phyloP scores from a whole-genome alignment of 2,113 vertebrate species.

The Pseudolaguvia tuberculata region DNA sequence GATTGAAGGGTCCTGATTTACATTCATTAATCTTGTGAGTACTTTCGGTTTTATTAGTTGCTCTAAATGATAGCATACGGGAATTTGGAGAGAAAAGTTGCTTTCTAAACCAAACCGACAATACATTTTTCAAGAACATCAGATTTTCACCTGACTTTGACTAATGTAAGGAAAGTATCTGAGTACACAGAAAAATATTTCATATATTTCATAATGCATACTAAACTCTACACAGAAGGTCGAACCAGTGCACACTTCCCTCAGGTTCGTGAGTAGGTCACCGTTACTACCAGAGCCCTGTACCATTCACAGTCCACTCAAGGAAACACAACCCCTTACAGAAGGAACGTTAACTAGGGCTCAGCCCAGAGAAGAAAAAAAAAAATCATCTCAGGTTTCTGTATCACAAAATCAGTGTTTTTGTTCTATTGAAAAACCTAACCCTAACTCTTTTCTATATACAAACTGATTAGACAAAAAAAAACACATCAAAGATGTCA shows the following conservation, averaged over 20 bases:
- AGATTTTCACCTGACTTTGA: not conserved
- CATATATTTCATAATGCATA: too few relatives aligned
- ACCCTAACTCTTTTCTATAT: conserved; percentile 59
- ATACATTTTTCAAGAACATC: not conserved
- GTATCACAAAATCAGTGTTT: conserved; percentile 37
- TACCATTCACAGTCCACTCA: conserved; percentile 30
- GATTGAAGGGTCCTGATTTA: not conserved
- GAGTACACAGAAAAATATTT: too few relatives aligned
- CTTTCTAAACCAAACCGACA: too few relatives aligned
- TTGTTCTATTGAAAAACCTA: too few relatives aligned
- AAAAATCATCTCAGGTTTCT: conserved; percentile 52
- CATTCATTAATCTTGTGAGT: not conserved
- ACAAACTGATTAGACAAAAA: conserved; percentile 38
- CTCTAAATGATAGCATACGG: not conserved
- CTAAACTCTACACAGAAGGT: conserved; percentile 46
- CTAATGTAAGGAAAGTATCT: too few relatives aligned
- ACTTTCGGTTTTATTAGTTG: not conserved
- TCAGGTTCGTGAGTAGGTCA: conserved; percentile 28
- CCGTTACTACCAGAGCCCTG: not conserved
- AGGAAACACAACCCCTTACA: conserved; percentile 60
- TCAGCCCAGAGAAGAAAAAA: conserved; percentile 57
- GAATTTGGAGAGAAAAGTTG: not conserved
- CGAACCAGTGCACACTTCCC: conserved; percentile 17
- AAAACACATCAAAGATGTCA: conserved; percentile 57
- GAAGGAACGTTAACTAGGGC: conserved; percentile 62